Conservation (phyloP, 2,888 invertebrate species). For the Mythimna impura region DNA sequence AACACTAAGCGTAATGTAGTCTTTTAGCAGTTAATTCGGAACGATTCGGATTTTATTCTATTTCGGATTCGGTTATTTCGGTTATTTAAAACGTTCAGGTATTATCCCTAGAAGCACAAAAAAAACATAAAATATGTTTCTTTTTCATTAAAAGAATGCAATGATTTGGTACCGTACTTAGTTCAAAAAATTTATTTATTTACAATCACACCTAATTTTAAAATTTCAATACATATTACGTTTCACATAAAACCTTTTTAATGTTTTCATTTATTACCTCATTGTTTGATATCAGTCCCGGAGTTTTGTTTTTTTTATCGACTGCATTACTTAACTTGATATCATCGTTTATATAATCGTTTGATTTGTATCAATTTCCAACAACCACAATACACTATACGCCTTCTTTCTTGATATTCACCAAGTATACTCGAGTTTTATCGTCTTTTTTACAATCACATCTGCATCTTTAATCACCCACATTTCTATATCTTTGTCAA, state of each 20-base stretch:
- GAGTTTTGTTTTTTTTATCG: conserved; percentile 3
- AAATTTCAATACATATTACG: neutral
- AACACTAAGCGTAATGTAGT: neutral
- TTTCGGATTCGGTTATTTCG: no score
- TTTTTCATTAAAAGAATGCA: no score
- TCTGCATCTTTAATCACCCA: neutral
- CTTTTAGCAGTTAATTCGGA: neutral
- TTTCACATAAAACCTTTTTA: neutral
- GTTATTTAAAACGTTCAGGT: neutral
- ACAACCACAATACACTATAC: neutral
- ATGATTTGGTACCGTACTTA: neutral
- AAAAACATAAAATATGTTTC: no score
- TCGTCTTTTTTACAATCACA: neutral
- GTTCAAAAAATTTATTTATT: neutral
- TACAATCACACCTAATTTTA: neutral
- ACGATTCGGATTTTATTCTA: no score
- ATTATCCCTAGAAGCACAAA: neutral
- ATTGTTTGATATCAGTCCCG: conserved; percentile 13
- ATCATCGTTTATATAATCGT: neutral
- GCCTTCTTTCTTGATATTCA: neutral
- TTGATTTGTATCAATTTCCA: neutral
- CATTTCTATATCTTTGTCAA: neutral
- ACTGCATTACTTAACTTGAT: neutral
- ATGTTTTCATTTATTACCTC: conserved; percentile 6
- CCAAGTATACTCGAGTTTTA: neutral